Base-by-base conservation (phyloP, 2,888 invertebrate genomes). In the Therioaphis trifolii region DNA sequence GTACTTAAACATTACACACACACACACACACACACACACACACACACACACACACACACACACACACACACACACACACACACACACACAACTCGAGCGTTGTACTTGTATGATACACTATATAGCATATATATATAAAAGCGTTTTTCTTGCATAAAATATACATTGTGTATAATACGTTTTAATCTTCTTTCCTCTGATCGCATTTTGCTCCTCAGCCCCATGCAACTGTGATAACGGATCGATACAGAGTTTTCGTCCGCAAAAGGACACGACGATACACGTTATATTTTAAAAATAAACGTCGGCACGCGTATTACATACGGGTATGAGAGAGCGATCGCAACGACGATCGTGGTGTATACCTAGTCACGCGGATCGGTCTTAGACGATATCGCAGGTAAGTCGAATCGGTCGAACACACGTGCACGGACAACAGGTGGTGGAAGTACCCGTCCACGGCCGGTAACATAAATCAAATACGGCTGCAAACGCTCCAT, bases 401-500 rank as follows among this genome's bases (percentile, higher is more conserved):
- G 21, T 58, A 24, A 12, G 12, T 21, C 55, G 55, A 11, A 21
- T 55, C 9, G 12, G 21, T 58, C 24, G 21, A 21, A 55, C 18
- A 35, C n/a, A 21, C 4, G 7, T n/a, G 21, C 12, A 21, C 11
- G 0, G 21, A 21, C 24, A 21, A 11, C 58, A 12, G 18, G 7
- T 5, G 58, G 58, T 12, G 21, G 1, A 21, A 21, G 58, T 58
- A 21, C 21, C 58, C 58, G 11, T 11, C n/a, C n/a, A n/a, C n/a
- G n/a, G n/a, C n/a, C n/a, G n/a, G 58, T 58, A 12, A 58, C 58
- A 58, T 58, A 58, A 58, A 58, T 58, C 21, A 58, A 58, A 21
- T 7, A 21, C 58, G 24, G 21, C 21, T 21, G 11, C 21, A 58
- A 58, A 58, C 18, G 55, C 55, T 18, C n/a, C 55, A 21, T 1